Evolutionary conservation across 1,140 invertebrate genomes (phyloP), one percentile per base, ranked within the genome.

Genomic region (Polypedilum pembai): DNA sequence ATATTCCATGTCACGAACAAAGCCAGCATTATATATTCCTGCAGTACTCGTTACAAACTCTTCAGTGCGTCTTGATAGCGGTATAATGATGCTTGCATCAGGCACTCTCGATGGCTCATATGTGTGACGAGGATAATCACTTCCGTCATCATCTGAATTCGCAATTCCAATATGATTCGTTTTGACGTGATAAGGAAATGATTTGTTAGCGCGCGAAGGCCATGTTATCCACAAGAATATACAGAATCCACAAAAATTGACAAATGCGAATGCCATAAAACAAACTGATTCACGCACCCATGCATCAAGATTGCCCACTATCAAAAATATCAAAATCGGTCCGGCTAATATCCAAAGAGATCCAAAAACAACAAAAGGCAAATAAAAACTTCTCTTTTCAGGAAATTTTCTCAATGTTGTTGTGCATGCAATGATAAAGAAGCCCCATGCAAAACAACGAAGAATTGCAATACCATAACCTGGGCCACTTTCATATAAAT

Each of bases 241-340:
- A 7, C 91, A 79, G 79, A 95, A 94, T 41, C 93, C 94, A 18
- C 95, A 90, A 74, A 89, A 87, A 40, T 92, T 84, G 15, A 94
- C 86, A 4, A 94, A 90, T 12, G 88, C 91, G 76, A 90, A 91
- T 0, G 94, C 91, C 0, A 7, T 40, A 74, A 24, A 76, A 45
- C 75, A 63, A n/a, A 94, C 88, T 78, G 93, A 95, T 79, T 96
- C 94, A 76, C 95, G 82, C n/a, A 95, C 89, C 94, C 94, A 96
- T 82, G 91, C 90, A 81, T 94, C 91, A 74, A 96, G 89, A 72
- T 91, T 88, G 76, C 89, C 87, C 79, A 93, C 94, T 1, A 92
- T 89, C n/a, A 91, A 88, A 0, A 97, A 79, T 74, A 95, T 90
- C 65, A 93, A 87, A 1, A 92, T 82, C 0, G 92, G 92, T 1